phyloP scores from a whole-genome alignment of 2,113 vertebrate genomes.

The Gymnorhina tibicen region DNA sequence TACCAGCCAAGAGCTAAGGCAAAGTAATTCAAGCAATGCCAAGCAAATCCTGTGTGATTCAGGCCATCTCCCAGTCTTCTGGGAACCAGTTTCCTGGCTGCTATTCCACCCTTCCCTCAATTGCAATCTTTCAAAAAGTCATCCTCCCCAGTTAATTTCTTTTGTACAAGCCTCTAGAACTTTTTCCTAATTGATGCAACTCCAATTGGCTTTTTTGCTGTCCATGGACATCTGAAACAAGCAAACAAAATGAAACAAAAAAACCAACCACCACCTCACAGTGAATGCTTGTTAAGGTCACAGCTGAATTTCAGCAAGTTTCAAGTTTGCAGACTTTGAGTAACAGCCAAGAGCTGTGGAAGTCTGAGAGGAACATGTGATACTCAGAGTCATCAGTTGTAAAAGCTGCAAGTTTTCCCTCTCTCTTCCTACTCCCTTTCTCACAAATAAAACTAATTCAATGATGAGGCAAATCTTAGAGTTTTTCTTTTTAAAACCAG shows the following conservation, averaged over 20 bases:
- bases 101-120: background rate
- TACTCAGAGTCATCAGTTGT: background rate
- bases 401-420: background rate
- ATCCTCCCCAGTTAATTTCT: background rate
- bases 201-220: background rate
- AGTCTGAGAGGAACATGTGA: background rate
- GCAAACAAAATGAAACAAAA: background rate
- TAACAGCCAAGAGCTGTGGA: background rate
- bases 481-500: background rate
- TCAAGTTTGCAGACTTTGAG: background rate
- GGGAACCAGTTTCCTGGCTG: conserved; percentile 13
- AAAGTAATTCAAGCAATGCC: conserved; percentile 7
- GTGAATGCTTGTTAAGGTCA: background rate
- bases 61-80: background rate
- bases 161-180: background rate
- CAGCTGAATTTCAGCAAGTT: background rate
- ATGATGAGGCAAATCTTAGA: background rate
- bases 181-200: background rate
- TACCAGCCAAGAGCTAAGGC: background rate
- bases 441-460: background rate
- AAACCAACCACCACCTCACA: background rate
- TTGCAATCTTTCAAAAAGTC: background rate
- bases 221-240: background rate
- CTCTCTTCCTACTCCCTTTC: background rate
- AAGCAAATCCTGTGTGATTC: conserved; percentile 4